Evolutionary conservation across 2,797 vertebrate genomes (phyloP), one percentile per base, ranked within the genome.

Genomic region (Pempheris klunzingeri): DNA sequence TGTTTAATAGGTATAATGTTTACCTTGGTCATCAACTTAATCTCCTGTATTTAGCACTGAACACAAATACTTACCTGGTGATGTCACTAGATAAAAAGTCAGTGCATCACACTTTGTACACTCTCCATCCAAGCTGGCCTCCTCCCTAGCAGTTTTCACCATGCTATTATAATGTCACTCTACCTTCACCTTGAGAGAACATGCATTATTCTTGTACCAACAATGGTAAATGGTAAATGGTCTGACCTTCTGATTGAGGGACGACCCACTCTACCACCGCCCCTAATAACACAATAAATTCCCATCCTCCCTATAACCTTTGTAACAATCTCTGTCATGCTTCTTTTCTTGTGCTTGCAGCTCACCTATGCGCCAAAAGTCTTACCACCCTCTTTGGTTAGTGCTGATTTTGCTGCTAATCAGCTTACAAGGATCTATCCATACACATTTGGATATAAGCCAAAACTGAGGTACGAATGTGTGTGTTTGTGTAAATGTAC

Each of bases 381-480:
- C 84, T 93, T 99, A 18, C 98, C 98, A 0, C 94, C 95, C 1
- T 95, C 97, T 54, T 93, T 99, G 92, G 94, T 99, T 77, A 99
- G 97, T 24, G 97, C 97, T 71, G 98, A 99, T 89, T 98, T 99
- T 68, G 98, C 98, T 66, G 98, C 98, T 61, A 99, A 99, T 93
- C 96, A 97, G 86, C 96, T 99, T 36, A 96, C 96, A 47, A 97
- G 94, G 89, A 97, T 99, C 92, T 99, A 96, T 78, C 96, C 96
- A 10, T 96, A 97, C 79, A 99, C 98, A 0, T 99, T 99, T 92
- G 98, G 98, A 71, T 93, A 98, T 80, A 99, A 99, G 89, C 97
- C 97, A 78, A 95, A 96, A 67, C 82, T 99, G 84, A 98, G 94
- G 98, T 99, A 95, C 87, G 89, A 74, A 67, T 63, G 41, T 66